Conservation (phyloP, 1,140 invertebrate species). For the Euborellia annulipes region DNA sequence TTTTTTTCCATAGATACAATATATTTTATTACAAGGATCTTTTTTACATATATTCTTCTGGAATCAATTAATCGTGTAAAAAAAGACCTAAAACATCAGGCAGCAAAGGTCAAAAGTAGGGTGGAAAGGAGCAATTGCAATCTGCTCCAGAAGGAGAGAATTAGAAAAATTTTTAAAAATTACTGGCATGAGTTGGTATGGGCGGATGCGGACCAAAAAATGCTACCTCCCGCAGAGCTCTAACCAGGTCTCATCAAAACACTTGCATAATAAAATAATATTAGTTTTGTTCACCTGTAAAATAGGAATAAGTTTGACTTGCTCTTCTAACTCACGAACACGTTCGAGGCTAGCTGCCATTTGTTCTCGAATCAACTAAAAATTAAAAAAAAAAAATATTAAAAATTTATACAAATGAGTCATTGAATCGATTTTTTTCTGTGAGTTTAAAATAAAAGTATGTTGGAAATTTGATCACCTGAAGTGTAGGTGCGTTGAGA, state of each 20-base stretch:
- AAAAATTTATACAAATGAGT: not conserved
- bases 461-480: slow-evolving; percentile 4
- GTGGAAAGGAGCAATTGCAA: too few relatives aligned
- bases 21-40: too few relatives aligned
- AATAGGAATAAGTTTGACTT: slow-evolving; percentile 68
- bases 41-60: too few relatives aligned
- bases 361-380: slow-evolving; percentile 48
- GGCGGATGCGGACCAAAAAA: not conserved
- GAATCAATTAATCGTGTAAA: too few relatives aligned
- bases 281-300: slow-evolving; percentile 44
- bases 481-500: not conserved
- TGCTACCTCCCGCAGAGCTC: not conserved
- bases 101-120: too few relatives aligned
- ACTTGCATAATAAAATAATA: not conserved
- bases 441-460: slow-evolving; percentile 11
- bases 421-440: slow-evolving; percentile 6
- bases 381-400: slow-evolving; percentile 12
- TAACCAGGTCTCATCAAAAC: slow-evolving; percentile 1
- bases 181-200: slow-evolving; percentile 5
- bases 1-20: too few relatives aligned
- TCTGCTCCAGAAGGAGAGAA: too few relatives aligned
- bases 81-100: too few relatives aligned
- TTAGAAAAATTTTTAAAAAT: too few relatives aligned
- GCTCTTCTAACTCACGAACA: slow-evolving; percentile 65
- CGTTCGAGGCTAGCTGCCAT: slow-evolving; percentile 62